Conservation (phyloP, 2,888 invertebrate genomes). For the Agrotis segetum region DNA sequence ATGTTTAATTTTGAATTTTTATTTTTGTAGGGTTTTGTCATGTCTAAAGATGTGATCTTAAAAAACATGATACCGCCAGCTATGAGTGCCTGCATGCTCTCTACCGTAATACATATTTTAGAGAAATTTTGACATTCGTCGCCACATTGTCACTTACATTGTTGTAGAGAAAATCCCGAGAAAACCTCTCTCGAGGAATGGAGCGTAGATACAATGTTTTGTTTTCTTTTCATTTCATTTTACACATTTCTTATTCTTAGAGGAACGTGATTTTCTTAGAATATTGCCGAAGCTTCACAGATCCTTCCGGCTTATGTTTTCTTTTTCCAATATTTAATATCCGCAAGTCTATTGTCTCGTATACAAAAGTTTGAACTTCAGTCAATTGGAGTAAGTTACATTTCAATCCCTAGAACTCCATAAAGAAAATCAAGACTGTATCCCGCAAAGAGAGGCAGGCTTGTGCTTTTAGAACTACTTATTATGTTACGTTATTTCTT, state of each 20-base stretch:
- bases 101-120: background rate
- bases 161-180: background rate
- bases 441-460: background rate
- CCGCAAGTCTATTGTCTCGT: constrained; percentile 4
- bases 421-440: background rate
- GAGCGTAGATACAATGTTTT: constrained; percentile 20
- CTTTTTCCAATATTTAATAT: constrained; percentile 32
- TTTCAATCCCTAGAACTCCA: background rate
- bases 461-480: too few species aligned
- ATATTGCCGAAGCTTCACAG: constrained; percentile 15
- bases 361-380: background rate
- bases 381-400: too few species aligned
- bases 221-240: constrained; percentile 46
- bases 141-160: background rate
- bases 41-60: too few species aligned
- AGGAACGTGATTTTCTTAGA: constrained; percentile 21
- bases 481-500: too few species aligned
- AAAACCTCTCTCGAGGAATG: constrained; percentile 1
- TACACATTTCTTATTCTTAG: constrained; percentile 21
- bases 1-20: too few species aligned
- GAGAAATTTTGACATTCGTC: background rate
- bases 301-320: constrained; percentile 39
- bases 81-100: background rate
- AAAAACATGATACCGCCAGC: too few species aligned
- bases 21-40: too few species aligned